Evolutionary conservation across 1,140 invertebrate species (phyloP), one percentile per base, ranked within the genome.

Genomic region (Nymphalis io): DNA sequence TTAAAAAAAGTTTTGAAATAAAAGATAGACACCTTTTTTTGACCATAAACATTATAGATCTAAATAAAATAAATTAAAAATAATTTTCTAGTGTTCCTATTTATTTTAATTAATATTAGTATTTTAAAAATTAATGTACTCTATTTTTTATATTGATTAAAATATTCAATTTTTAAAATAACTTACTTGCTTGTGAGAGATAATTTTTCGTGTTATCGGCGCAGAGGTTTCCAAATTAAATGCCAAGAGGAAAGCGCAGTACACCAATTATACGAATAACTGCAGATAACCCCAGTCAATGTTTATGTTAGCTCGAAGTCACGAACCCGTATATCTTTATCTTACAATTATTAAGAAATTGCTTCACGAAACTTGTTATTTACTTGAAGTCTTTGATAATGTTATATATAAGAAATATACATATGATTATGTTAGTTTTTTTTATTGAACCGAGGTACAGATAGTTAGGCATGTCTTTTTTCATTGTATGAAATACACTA

Each of bases 261-360:
- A 44, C 42, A 62, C 66, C 51, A 76, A 80, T 78, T 87, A 84
- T 84, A 84, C 63, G 58, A 71, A 75, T 70, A 73, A 59, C 65
- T 74, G 44, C 1, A 73, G 85, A 87, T 87, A 87, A 87, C 85
- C 85, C 73, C 75, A 60, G 60, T 65, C 44, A 69, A 55, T 85
- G 76, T 83, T 80, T 81, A 80, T 76, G 68, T 73, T 63, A 68
- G 64, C 51, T 68, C 68, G 81, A 73, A 74, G 79, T 70, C 70
- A 60, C 40, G 70, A 74, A 72, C 65, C 55, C 63, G 15, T 46
- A 70, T 71, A 61, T 69, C 63, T 69, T 80, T 83, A 82, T 85
- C 81, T 76, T 16, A 53, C 61, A 69, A 68, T 77, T 79, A 42
- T 72, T 71, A 68, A 73, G 72, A 73, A 73, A 15, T 69, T 33